These are phyloP conservation scores for Tetranychus piercei DNA, from an alignment of 2,888 invertebrate genomes.

Conservation along the genomic window DNA sequence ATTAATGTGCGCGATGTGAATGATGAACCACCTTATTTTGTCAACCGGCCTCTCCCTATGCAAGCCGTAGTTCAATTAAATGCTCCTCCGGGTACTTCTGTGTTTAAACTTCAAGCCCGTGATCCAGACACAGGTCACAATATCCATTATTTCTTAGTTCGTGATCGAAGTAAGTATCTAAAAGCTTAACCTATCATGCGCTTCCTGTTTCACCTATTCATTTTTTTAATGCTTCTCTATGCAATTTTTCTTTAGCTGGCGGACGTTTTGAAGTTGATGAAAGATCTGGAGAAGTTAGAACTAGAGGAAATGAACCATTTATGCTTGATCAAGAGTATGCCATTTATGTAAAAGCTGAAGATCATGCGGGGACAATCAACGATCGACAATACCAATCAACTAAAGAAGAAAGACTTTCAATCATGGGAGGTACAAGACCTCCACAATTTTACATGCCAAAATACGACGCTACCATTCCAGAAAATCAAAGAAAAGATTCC, in stretches of 20 bases:
- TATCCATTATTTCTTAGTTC: constrained; percentile 83
- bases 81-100: constrained; percentile 81
- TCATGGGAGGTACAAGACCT: constrained; percentile 88
- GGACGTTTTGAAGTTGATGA: constrained; percentile 67
- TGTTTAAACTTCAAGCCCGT: constrained; percentile 87
- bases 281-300: constrained; percentile 74
- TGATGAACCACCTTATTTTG: constrained; percentile 90
- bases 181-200: background rate
- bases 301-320: constrained; percentile 72
- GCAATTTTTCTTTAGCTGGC: constrained; percentile 36
- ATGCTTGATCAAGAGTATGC: constrained; percentile 92
- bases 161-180: constrained; percentile 49
- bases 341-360: constrained; percentile 83
- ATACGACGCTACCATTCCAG: constrained; percentile 85
- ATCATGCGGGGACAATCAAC: constrained; percentile 68
- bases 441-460: constrained; percentile 93
- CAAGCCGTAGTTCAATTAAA: constrained; percentile 89
- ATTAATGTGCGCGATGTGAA: constrained; percentile 88
- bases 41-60: constrained; percentile 90
- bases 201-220: background rate
- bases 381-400: constrained; percentile 74
- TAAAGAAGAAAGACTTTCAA: constrained; percentile 71
- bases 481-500: constrained; percentile 88
- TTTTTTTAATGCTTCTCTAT: background rate
- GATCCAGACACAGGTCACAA: constrained; percentile 92